Conservation (phyloP, 2,888 invertebrate species). For the Iphiclides podalirius region DNA sequence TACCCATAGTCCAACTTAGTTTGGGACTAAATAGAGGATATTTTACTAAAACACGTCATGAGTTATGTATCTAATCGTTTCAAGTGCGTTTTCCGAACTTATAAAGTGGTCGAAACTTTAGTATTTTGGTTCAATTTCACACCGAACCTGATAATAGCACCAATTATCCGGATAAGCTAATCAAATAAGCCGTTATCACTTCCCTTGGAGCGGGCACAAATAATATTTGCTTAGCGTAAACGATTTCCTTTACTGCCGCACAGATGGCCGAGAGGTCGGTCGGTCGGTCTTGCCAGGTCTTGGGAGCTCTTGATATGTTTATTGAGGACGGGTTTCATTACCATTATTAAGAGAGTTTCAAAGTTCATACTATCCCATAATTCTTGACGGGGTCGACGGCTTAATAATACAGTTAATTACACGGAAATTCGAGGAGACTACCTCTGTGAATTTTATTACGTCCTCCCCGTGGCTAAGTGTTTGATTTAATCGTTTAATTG, state of each 20-base stretch:
- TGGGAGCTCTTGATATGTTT: constrained; percentile 59
- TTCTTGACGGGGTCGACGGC: constrained; percentile 6
- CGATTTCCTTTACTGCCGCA: constrained; percentile 18
- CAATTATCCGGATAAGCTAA: background rate
- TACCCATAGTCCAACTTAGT: too few species aligned
- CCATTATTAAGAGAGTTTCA: constrained; percentile 35
- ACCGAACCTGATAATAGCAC: background rate
- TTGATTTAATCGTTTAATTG: background rate
- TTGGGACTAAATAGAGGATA: too few species aligned
- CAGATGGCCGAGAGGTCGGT: background rate
- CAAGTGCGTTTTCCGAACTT: too few species aligned
- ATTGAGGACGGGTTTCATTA: constrained; percentile 46
- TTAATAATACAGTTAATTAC: constrained; percentile 11
- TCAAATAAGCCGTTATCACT: constrained; percentile 14
- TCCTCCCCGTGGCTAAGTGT: background rate
- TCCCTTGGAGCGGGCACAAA: constrained; percentile 5
- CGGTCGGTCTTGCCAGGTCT: constrained; percentile 15
- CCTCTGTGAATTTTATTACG: background rate
- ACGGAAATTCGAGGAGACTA: background rate
- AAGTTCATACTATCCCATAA: constrained; percentile 16
- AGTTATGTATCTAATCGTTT: too few species aligned
- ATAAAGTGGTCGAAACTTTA: too few species aligned
- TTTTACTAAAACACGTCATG: too few species aligned
- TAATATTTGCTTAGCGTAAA: constrained; percentile 21
- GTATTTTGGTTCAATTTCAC: too few species aligned